Conservation (phyloP, 2,113 vertebrate genomes). For the Cochlearius cochlearius region DNA sequence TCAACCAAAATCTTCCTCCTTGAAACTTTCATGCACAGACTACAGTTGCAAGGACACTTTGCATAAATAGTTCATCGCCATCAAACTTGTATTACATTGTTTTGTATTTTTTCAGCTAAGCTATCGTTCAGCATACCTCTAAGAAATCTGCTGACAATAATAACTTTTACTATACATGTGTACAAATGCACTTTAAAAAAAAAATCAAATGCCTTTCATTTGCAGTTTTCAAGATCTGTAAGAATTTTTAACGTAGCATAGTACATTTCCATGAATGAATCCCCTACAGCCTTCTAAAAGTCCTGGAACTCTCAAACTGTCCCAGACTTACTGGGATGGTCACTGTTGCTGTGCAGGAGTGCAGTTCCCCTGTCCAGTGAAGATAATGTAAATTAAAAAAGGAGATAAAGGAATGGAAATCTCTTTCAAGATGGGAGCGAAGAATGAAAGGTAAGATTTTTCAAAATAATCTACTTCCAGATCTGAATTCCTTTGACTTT, state of each 20-base stretch:
- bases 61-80: background rate
- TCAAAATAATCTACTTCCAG: background rate
- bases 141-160: background rate
- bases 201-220: background rate
- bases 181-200: background rate
- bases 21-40: background rate
- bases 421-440: background rate
- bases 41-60: background rate
- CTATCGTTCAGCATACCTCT: background rate
- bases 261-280: background rate
- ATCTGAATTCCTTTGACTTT: background rate
- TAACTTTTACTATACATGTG: background rate
- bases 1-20: background rate
- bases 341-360: background rate
- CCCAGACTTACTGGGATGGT: background rate
- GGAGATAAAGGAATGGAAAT: background rate
- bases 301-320: background rate
- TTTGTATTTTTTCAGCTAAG: background rate
- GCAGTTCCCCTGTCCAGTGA: background rate
- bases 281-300: accelerated
- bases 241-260: background rate
- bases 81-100: background rate
- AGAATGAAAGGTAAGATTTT: background rate
- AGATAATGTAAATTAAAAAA: background rate
- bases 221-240: background rate